Conservation (phyloP, 2,888 invertebrate genomes). For the Machimus rusticus region DNA sequence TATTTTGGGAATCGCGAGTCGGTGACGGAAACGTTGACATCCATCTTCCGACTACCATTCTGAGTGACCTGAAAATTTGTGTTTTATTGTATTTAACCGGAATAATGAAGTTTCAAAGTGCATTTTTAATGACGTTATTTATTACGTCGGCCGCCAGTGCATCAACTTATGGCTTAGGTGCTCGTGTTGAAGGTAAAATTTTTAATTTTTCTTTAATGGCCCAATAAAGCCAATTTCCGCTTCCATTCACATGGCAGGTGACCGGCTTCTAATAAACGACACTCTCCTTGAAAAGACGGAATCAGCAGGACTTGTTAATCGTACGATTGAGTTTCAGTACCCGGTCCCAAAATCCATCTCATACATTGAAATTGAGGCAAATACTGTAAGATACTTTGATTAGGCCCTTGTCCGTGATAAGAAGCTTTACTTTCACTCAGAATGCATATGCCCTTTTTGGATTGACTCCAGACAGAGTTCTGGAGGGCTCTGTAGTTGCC, state of each 20-base stretch:
- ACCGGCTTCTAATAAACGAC: slow-evolving; percentile 58
- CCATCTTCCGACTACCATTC: neutral
- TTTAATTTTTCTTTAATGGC: neutral
- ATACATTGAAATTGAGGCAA: slow-evolving; percentile 55
- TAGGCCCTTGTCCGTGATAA: neutral
- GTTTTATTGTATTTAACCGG: neutral
- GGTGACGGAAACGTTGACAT: slow-evolving; percentile 16
- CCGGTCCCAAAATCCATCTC: slow-evolving; percentile 54
- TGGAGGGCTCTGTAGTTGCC: slow-evolving; percentile 52
- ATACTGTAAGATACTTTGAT: slow-evolving; percentile 53
- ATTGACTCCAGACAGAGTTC: slow-evolving; percentile 36
- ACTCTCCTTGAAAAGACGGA: slow-evolving; percentile 53
- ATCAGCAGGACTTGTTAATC: slow-evolving; percentile 49
- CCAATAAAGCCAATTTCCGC: neutral
- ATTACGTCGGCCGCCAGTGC: neutral
- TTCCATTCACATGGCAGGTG: slow-evolving; percentile 46
- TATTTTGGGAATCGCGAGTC: slow-evolving; percentile 23
- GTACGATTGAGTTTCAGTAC: slow-evolving; percentile 55
- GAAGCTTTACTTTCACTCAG: slow-evolving; percentile 50
- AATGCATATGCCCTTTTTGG: slow-evolving; percentile 54
- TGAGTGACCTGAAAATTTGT: neutral
- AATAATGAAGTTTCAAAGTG: slow-evolving; percentile 13
- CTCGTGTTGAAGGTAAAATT: slow-evolving; percentile 11
- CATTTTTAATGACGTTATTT: neutral
- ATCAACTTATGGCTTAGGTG: neutral